Evolutionary conservation across 53 echinoderm and acorn worm species (phyloP).

Genomic region (Patiria pectinifera): DNA sequence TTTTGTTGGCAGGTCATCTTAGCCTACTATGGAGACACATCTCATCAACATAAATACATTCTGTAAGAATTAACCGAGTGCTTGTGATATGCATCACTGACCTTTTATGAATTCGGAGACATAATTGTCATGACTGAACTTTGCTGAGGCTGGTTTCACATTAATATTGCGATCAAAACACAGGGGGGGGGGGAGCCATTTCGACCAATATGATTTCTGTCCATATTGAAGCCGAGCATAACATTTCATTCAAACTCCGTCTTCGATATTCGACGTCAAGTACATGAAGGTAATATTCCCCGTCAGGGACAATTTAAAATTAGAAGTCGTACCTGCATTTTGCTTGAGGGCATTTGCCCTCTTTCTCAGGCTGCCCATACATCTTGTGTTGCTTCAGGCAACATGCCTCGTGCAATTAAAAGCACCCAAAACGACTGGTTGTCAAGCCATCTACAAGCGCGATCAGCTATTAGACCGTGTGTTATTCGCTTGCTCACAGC

Average conservation of each 20-base stretch:
- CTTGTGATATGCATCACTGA: not conserved
- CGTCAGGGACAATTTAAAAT: not conserved
- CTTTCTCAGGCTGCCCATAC: not conserved
- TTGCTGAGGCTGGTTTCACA: not conserved
- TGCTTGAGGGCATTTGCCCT: not conserved
- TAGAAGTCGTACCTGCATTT: not conserved
- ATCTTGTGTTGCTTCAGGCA: not conserved
- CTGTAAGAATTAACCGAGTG: not conserved
- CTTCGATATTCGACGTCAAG: not conserved
- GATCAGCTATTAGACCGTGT: conserved; percentile 47
- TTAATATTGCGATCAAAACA: too few relatives aligned
- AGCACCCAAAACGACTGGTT: not conserved
- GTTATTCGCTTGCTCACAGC: conserved; percentile 48
- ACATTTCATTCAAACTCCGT: not conserved
- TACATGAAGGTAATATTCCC: not conserved
- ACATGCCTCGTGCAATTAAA: conserved; percentile 49
- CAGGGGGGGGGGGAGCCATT: too few relatives aligned
- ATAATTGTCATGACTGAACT: not conserved
- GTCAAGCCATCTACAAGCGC: conserved; percentile 17
- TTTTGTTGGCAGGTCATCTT: not conserved
- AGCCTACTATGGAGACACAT: not conserved
- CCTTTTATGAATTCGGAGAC: not conserved
- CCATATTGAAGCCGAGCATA: not conserved
- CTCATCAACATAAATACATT: not conserved
- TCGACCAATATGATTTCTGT: too few relatives aligned